Evolutionary conservation across 2,888 invertebrate species (phyloP), one percentile per base, ranked within the genome.

Genomic region (Chaetogeoica ovagalla): DNA sequence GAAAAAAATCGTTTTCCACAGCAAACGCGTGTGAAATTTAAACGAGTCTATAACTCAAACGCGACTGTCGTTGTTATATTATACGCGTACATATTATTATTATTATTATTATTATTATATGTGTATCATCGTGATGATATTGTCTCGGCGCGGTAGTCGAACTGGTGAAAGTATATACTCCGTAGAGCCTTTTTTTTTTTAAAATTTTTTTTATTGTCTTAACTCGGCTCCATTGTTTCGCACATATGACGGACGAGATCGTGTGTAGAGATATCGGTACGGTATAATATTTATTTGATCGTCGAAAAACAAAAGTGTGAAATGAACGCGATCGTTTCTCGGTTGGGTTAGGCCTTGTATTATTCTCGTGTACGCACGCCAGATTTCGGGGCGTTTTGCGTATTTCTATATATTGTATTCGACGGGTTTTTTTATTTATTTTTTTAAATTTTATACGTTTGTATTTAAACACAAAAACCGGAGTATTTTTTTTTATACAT

Each of bases 211-310:
- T 37, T 9, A 52, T 52, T 63, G 52, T 73, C 63, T 73, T 73
- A 55, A 62, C 52, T n/a, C n/a, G 4, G 3, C n/a, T n/a, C 52
- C 15, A 62, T 62, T 73, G 62, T 73, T 73, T 37, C 17, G 30
- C 17, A 43, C 52, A 0, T 60, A 21, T 15, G 66, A 13, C n/a
- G 23, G 30, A 21, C 30, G 13, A 30, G 30, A 69, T 69, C 30
- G 52, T 60, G 43, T 72, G 60, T 43, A 9, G 43, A 63, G 52
- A 62, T 71, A 39, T 59, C 39, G 57, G 55, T 59, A 71, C 4
- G n/a, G n/a, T n/a, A n/a, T n/a, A n/a, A 30, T 30, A 21, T 71
- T 71, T 71, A 59, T 71, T 71, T 71, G 39, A 17, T 21, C 21
- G n/a, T 63, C 30, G 62, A 17, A n/a, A 11, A 21, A 52, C 7